These are phyloP conservation scores for Thymallus thymallus DNA, from an alignment of 2,113 vertebrate species.

Conservation along the genomic window DNA sequence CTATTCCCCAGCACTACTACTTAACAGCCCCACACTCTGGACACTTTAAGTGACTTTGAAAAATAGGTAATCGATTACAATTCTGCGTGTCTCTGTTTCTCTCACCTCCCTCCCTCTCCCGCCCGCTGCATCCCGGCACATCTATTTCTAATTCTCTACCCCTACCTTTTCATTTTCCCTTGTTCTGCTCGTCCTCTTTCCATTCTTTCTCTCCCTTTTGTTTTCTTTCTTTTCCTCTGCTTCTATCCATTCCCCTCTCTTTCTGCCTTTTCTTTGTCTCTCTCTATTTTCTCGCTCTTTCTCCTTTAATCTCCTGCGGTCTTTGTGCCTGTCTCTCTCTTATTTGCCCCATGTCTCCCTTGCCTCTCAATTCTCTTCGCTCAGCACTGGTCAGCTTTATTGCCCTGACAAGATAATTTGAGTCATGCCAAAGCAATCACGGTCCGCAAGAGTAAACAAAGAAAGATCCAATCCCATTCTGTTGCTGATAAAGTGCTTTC, in stretches of 20 bases:
- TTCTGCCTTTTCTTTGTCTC: not conserved
- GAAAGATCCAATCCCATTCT: constrained; percentile 62
- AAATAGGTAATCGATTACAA: constrained; percentile 95
- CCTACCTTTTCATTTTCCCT: constrained; percentile 31
- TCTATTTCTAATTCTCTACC: constrained; percentile 36
- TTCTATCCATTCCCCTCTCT: not conserved
- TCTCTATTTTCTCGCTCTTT: not conserved
- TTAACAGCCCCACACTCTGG: constrained; percentile 78
- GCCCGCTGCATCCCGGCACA: constrained; percentile 20
- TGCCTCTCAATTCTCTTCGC: not conserved
- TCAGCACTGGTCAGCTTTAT: constrained; percentile 56
- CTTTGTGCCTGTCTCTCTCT: constrained; percentile 16
- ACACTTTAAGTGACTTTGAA: constrained; percentile 91
- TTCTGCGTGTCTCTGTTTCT: constrained; percentile 74
- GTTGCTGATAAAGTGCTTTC: constrained; percentile 55
- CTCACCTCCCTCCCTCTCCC: constrained; percentile 42
- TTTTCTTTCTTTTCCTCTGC: not conserved
- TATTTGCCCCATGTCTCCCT: constrained; percentile 16
- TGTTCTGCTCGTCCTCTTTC: constrained; percentile 31
- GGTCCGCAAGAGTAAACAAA: constrained; percentile 68
- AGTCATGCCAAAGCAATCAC: constrained; percentile 66
- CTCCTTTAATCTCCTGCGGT: not conserved
- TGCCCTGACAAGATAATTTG: constrained; percentile 78
- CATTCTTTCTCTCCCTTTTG: constrained; percentile 10
- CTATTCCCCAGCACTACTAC: constrained; percentile 71